Evolutionary conservation across 2,888 invertebrate genomes (phyloP).

Genomic region (Tetragnatha montana): DNA sequence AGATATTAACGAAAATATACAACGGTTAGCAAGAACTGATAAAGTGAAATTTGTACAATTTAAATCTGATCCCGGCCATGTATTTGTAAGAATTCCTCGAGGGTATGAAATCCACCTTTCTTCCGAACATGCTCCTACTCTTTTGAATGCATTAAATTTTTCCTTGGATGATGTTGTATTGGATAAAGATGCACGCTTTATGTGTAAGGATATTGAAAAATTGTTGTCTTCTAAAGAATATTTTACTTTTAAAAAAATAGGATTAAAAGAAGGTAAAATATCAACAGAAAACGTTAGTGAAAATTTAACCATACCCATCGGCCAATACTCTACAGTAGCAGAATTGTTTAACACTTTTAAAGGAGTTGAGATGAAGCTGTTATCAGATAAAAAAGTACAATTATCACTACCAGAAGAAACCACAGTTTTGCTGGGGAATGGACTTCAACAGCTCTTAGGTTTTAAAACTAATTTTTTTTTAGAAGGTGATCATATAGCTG

Average conservation of each 20-base stretch:
- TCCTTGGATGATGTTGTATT: neutral
- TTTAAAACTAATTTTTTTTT: neutral
- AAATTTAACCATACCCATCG: neutral
- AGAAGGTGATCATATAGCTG: neutral
- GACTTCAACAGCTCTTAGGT: conserved; percentile 13
- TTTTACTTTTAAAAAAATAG: neutral
- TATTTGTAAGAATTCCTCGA: neutral
- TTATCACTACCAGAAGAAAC: neutral
- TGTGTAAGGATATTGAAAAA: neutral
- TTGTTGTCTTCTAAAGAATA: neutral
- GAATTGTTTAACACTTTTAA: conserved; percentile 21
- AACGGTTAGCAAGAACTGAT: neutral
- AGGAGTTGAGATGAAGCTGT: neutral
- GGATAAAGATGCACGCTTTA: neutral
- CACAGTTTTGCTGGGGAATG: neutral
- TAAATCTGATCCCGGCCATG: neutral
- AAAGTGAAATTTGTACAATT: neutral
- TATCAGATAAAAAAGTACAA: conserved; percentile 12
- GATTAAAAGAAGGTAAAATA: neutral
- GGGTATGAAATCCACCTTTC: conserved; percentile 29
- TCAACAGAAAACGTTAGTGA: neutral
- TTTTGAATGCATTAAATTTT: conserved; percentile 38
- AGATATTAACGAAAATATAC: neutral
- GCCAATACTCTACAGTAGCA: neutral
- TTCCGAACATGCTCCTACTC: neutral